These are phyloP conservation scores for Lampris megalopsis DNA, from an alignment of 2,113 vertebrate genomes.

Conservation along the genomic window DNA sequence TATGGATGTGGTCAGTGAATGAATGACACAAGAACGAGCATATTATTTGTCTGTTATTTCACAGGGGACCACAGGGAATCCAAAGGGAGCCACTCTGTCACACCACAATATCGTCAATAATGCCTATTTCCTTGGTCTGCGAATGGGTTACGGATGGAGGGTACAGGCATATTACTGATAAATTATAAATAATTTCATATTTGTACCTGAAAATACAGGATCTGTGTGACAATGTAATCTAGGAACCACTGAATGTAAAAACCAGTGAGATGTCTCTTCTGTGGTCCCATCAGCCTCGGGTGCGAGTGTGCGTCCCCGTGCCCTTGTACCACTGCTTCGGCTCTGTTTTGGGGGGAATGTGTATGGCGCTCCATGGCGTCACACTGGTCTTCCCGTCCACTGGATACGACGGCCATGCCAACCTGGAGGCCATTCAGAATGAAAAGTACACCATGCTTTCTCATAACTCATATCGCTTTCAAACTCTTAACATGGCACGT, in stretches of 20 bases:
- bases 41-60: conserved; percentile 27
- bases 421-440: conserved; percentile 84
- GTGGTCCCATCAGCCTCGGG: conserved; percentile 65
- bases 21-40: no score
- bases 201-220: no score
- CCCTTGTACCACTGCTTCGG: conserved; percentile 93
- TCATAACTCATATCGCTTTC: background rate
- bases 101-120: conserved; percentile 97
- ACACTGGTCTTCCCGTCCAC: conserved; percentile 85
- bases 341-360: conserved; percentile 85
- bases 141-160: conserved; percentile 75
- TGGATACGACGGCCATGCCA: conserved; percentile 82
- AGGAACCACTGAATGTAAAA: no score
- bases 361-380: conserved; percentile 83
- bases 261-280: background rate
- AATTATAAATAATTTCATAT: no score
- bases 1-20: no score
- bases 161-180: conserved; percentile 72
- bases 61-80: conserved; percentile 93
- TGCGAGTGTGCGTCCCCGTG: conserved; percentile 75
- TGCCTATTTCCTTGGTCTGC: conserved; percentile 78
- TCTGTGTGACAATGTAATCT: no score
- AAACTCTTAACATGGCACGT: background rate
- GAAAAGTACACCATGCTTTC: conserved; percentile 83
- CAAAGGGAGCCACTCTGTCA: conserved; percentile 92